phyloP scores from a whole-genome alignment of 2,113 vertebrate species.

The Hirundichthys speculiger region DNA sequence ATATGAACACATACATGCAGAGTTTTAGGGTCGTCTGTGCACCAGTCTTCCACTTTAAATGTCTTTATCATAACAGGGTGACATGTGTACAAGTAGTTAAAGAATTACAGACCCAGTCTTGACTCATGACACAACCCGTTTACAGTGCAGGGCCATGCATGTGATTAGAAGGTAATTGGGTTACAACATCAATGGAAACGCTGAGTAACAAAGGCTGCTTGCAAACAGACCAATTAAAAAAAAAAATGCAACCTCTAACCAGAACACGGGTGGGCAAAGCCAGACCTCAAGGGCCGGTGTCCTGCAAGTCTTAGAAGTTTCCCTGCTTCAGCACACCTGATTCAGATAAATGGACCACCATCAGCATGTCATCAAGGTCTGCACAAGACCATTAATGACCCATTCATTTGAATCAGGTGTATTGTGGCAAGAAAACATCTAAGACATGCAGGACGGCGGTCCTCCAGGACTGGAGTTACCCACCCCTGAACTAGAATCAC shows the following conservation, averaged over 20 bases:
- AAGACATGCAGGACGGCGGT: too few species aligned
- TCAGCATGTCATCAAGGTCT: too few species aligned
- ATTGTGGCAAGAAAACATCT: too few species aligned
- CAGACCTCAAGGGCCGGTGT: too few species aligned
- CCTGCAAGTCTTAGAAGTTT: too few species aligned
- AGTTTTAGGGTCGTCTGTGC: not conserved
- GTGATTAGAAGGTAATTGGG: conserved; percentile 61
- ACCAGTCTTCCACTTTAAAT: not conserved
- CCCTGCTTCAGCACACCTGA: too few species aligned
- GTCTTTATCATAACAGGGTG: not conserved
- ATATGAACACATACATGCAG: not conserved
- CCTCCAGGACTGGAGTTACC: too few species aligned
- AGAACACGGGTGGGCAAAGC: too few species aligned
- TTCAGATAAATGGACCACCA: too few species aligned
- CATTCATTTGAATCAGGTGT: too few species aligned
- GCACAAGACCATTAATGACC: too few species aligned
- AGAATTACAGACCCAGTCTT: conserved; percentile 17
- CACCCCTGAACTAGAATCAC: conserved; percentile 32
- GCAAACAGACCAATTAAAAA: conserved; percentile 51
- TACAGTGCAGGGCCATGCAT: conserved; percentile 33
- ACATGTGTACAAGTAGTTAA: conserved; percentile 13
- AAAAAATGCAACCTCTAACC: conserved; percentile 42
- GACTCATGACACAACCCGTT: conserved; percentile 19
- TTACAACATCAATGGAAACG: conserved; percentile 42
- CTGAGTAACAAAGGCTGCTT: conserved; percentile 48